Percentiles rank a stretch among this genome's conserved stretches.
Evolutionary conservation across 1,140 invertebrate species (phyloP).

Genomic region (Aphis gossypii): DNA sequence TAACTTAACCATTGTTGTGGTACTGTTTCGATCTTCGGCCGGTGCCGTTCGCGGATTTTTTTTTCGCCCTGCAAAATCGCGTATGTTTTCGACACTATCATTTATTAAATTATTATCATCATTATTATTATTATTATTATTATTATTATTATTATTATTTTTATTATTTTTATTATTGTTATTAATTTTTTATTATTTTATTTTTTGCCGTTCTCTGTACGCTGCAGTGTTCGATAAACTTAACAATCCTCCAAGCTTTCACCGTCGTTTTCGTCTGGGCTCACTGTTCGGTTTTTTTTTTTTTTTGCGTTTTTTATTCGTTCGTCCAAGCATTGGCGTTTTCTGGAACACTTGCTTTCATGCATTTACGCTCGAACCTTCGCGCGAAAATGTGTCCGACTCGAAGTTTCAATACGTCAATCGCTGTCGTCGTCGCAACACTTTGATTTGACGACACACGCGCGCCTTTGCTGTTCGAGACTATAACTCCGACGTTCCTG

Average conservation of each 20-base stretch:
- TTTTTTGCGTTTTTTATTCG: not conserved
- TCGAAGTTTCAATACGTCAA: not conserved
- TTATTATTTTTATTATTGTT: not conserved
- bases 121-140: not conserved
- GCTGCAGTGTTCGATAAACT: not conserved
- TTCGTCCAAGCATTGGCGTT: not conserved
- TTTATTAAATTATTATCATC: not conserved
- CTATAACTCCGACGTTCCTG: not conserved
- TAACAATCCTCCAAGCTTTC: not conserved
- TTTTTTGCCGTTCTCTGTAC: not conserved
- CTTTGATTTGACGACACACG: not conserved
- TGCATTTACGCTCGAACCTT: not conserved
- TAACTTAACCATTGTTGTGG: slow-evolving; percentile 58
- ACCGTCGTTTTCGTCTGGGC: not conserved
- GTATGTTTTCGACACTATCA: not conserved
- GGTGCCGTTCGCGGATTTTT: slow-evolving; percentile 24
- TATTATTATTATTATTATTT: not conserved
- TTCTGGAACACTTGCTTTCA: not conserved
- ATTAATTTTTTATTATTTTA: not conserved
- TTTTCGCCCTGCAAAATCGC: slow-evolving; percentile 29
- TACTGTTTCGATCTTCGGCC: slow-evolving; percentile 55
- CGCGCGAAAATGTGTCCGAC: not conserved
- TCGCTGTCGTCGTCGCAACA: not conserved
- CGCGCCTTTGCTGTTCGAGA: not conserved
- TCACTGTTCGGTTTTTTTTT: not conserved